phyloP scores from a whole-genome alignment of 35 echinoderm and acorn worm genomes.

The Stichopus chloronotus region DNA sequence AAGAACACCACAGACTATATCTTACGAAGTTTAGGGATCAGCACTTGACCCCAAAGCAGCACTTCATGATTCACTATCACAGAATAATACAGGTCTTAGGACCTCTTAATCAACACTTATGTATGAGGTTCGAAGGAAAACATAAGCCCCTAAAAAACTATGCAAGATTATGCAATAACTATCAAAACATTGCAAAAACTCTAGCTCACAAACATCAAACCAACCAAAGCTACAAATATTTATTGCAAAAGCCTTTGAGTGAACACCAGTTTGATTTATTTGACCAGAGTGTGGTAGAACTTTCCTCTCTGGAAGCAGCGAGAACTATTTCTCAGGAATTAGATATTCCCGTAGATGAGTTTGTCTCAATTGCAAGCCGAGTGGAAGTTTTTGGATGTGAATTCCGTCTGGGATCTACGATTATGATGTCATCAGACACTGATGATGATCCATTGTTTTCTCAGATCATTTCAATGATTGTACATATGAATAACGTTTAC shows the following conservation, averaged over 20 bases:
- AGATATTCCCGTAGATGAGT: conserved; percentile 6
- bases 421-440: conserved; percentile 57
- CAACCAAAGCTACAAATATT: conserved; percentile 61
- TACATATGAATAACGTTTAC: not conserved
- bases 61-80: conserved; percentile 67
- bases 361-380: conserved; percentile 14
- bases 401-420: conserved; percentile 46
- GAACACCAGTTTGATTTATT: conserved; percentile 16
- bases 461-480: conserved; percentile 51
- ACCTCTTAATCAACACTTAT: conserved; percentile 63
- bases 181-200: conserved; percentile 68
- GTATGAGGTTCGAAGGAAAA: conserved; percentile 73
- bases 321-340: conserved; percentile 20
- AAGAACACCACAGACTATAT: conserved; percentile 71
- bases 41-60: conserved; percentile 68
- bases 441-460: conserved; percentile 51
- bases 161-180: conserved; percentile 70
- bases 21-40: conserved; percentile 60
- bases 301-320: conserved; percentile 51
- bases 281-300: conserved; percentile 57
- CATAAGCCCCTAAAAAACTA: conserved; percentile 74
- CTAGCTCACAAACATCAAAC: conserved; percentile 67
- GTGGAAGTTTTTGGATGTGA: conserved; percentile 46
- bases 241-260: conserved; percentile 46
- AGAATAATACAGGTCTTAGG: conserved; percentile 53